Conservation (phyloP, 2,888 invertebrate species). For the Schizotus pectinicornis region DNA sequence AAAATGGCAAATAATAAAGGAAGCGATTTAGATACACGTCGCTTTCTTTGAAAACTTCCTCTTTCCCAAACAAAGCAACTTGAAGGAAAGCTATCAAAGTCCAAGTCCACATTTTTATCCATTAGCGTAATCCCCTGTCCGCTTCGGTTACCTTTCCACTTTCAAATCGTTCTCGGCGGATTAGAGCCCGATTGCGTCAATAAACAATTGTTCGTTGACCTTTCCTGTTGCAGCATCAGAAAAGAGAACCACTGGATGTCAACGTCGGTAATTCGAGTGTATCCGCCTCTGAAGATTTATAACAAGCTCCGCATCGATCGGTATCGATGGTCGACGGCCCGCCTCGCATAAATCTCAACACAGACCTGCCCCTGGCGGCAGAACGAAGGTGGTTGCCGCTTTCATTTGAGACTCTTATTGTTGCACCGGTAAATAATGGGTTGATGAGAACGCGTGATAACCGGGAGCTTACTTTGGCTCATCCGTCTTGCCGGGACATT, state of each 20-base stretch:
- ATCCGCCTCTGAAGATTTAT: conserved; percentile 37
- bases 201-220: conserved; percentile 22
- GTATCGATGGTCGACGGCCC: conserved; percentile 33
- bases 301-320: conserved; percentile 36
- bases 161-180: too few species aligned
- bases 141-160: too few species aligned
- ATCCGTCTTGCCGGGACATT: conserved; percentile 37
- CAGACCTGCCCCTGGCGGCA: conserved; percentile 43
- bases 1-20: too few species aligned
- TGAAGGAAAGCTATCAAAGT: too few species aligned
- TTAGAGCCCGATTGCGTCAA: too few species aligned
- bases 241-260: conserved; percentile 30
- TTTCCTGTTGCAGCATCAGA: conserved; percentile 16
- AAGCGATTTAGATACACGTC: too few species aligned
- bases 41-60: too few species aligned
- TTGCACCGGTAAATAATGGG: conserved; percentile 49
- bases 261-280: conserved; percentile 32
- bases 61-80: too few species aligned
- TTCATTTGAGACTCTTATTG: conserved; percentile 42
- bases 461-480: conserved; percentile 37
- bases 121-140: too few species aligned
- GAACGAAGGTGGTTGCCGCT: conserved; percentile 42
- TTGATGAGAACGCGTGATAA: conserved; percentile 47
- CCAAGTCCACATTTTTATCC: too few species aligned
- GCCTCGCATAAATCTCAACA: conserved; percentile 35